A percentile compares a stretch with the other conserved stretches of the same genome.
These are phyloP conservation scores for Schizothorax lantsangensis DNA, from an alignment of 2,797 vertebrate genomes.

Conservation along the genomic window DNA sequence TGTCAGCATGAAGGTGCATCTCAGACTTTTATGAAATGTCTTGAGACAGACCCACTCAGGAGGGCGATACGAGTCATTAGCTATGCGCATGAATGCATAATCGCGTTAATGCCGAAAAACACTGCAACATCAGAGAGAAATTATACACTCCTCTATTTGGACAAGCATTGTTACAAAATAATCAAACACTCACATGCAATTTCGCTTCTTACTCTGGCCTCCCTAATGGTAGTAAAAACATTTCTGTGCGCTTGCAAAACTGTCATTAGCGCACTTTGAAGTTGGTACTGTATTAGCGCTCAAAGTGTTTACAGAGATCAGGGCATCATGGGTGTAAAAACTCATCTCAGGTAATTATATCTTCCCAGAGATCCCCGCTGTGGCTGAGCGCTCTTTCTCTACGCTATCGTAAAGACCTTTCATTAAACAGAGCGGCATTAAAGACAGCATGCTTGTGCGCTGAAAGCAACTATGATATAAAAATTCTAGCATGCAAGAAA, in stretches of 20 bases:
- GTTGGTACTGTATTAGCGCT: slow-evolving; percentile 38
- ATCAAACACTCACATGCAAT: slow-evolving; percentile 46
- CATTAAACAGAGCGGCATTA: slow-evolving; percentile 42
- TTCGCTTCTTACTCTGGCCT: slow-evolving; percentile 33
- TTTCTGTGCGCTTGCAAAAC: slow-evolving; percentile 50
- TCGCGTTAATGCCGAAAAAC: slow-evolving; percentile 44
- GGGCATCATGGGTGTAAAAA: slow-evolving; percentile 41
- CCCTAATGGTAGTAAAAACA: slow-evolving; percentile 47
- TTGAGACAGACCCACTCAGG: slow-evolving; percentile 45
- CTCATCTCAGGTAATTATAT: slow-evolving; percentile 52
- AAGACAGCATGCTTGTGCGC: slow-evolving; percentile 13
- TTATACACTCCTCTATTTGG: slow-evolving; percentile 49
- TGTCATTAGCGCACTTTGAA: slow-evolving; percentile 59
- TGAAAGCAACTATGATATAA: slow-evolving; percentile 28
- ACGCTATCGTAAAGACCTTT: slow-evolving; percentile 19
- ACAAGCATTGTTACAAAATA: slow-evolving; percentile 55
- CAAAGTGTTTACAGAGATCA: slow-evolving; percentile 48
- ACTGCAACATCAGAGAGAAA: slow-evolving; percentile 55
- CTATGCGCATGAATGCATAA: slow-evolving; percentile 40
- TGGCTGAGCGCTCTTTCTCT: slow-evolving; percentile 11
- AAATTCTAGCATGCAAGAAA: slow-evolving; percentile 25
- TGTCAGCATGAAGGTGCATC: slow-evolving; percentile 37
- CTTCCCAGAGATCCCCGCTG: slow-evolving; percentile 26
- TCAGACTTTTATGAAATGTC: slow-evolving; percentile 43
- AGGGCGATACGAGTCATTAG: slow-evolving; percentile 49